A percentile compares a stretch with the other conserved stretches of the same genome.
These are phyloP conservation scores for Theretra japonica DNA, from an alignment of 2,888 invertebrate genomes.

Conservation along the genomic window DNA sequence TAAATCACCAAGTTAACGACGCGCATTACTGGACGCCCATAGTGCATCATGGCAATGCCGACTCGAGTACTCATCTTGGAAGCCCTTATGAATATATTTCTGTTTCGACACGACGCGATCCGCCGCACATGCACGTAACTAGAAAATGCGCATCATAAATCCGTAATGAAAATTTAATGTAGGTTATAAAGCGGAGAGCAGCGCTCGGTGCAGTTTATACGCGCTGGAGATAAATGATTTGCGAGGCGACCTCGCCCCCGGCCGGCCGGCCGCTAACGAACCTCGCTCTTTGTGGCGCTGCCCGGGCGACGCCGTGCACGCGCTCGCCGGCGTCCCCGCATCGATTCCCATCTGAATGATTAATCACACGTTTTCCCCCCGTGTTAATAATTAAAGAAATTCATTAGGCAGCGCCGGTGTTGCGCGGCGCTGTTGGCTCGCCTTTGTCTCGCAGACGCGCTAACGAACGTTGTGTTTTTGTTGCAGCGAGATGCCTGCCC, in stretches of 20 bases:
- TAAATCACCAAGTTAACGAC: slow-evolving; percentile 78
- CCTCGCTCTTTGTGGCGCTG: slow-evolving; percentile 74
- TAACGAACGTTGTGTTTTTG: slow-evolving; percentile 84
- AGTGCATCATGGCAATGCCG: slow-evolving; percentile 52
- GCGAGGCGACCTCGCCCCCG: slow-evolving; percentile 75
- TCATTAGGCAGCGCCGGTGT: slow-evolving; percentile 49
- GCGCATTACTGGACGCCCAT: slow-evolving; percentile 51
- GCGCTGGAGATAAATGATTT: slow-evolving; percentile 65
- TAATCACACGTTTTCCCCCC: slow-evolving; percentile 56
- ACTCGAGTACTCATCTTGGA: slow-evolving; percentile 57
- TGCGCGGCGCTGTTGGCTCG: slow-evolving; percentile 45
- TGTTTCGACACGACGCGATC: slow-evolving; percentile 36
- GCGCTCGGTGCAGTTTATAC: slow-evolving; percentile 42
- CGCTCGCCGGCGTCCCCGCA: slow-evolving; percentile 53
- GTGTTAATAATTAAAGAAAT: slow-evolving; percentile 53
- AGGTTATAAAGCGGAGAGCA: slow-evolving; percentile 48
- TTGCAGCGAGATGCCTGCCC: slow-evolving; percentile 94
- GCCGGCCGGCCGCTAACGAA: slow-evolving; percentile 68
- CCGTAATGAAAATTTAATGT: slow-evolving; percentile 23
- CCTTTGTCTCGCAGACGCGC: slow-evolving; percentile 56
- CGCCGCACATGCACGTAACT: slow-evolving; percentile 41
- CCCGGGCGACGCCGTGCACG: slow-evolving; percentile 60
- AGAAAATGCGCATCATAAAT: slow-evolving; percentile 37
- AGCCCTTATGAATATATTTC: slow-evolving; percentile 43
- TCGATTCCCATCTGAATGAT: slow-evolving; percentile 57